Conservation (phyloP, 2,888 invertebrate species). For the Griposia aprilina region DNA sequence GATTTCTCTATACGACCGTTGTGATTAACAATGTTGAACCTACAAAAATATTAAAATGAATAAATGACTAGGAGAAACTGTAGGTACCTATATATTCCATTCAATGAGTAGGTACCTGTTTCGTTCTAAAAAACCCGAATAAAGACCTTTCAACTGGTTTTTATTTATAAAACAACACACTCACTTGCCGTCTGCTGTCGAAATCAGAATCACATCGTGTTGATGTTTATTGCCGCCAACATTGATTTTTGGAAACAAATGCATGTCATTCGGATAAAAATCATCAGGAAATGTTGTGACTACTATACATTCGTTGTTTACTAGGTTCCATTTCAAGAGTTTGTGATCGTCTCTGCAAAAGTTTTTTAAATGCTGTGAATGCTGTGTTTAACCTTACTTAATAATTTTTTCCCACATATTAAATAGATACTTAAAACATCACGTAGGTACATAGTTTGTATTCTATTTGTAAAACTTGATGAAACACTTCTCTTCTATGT, state of each 20-base stretch:
- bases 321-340: slow-evolving; percentile 96
- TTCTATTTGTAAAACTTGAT: not conserved
- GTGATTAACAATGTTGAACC: slow-evolving; percentile 96
- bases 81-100: not conserved
- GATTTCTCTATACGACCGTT: slow-evolving; percentile 98
- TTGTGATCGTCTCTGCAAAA: slow-evolving; percentile 96
- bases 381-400: too few relatives aligned
- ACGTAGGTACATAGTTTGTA: not conserved
- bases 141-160: not conserved
- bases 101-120: not conserved
- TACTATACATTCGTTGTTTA: slow-evolving; percentile 94
- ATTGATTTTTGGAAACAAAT: slow-evolving; percentile 94
- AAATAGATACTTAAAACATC: not conserved
- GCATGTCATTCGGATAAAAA: slow-evolving; percentile 97
- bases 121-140: not conserved
- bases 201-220: slow-evolving; percentile 95
- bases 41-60: slow-evolving; percentile 71
- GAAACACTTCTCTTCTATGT: not conserved
- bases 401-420: not conserved
- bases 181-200: slow-evolving; percentile 95
- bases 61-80: not conserved
- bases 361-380: not conserved
- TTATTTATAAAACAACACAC: slow-evolving; percentile 41
- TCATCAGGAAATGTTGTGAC: slow-evolving; percentile 95
- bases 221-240: slow-evolving; percentile 90